Percentiles rank a stretch among this genome's conserved stretches.
phyloP scores from a whole-genome alignment of 2,888 invertebrate genomes.

The Leptinotarsa rubiginosa region DNA sequence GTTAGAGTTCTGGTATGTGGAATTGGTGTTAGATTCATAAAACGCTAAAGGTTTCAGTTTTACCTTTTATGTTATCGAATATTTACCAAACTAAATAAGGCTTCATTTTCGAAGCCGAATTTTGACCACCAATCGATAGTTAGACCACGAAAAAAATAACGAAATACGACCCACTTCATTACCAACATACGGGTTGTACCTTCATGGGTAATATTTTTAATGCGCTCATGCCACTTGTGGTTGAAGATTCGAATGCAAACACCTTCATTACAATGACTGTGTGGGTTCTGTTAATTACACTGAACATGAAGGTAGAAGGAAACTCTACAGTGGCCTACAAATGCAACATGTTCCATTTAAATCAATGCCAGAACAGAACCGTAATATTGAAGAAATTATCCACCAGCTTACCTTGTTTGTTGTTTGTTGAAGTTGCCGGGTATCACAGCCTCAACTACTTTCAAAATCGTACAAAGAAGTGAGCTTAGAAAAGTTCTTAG shows the following conservation, averaged over 20 bases:
- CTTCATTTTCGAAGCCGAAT: too few relatives aligned
- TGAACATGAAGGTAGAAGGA: conserved; percentile 31
- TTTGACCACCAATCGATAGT: background rate
- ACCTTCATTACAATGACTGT: conserved; percentile 1
- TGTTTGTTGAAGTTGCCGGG: too few relatives aligned
- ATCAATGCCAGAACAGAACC: background rate
- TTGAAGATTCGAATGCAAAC: conserved; percentile 2
- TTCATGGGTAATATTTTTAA: background rate
- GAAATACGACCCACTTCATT: background rate
- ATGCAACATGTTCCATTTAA: conserved; percentile 23
- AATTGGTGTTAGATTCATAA: too few relatives aligned
- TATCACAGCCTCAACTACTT: too few relatives aligned
- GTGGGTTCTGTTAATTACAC: conserved; percentile 31
- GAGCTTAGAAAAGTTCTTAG: too few relatives aligned
- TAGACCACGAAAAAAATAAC: background rate
- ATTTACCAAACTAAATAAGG: too few relatives aligned
- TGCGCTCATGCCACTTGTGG: background rate
- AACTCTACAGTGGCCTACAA: conserved; percentile 37
- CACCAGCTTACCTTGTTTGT: too few relatives aligned
- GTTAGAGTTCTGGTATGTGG: too few relatives aligned
- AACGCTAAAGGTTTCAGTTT: too few relatives aligned
- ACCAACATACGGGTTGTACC: conserved; percentile 6
- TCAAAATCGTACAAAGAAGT: too few relatives aligned
- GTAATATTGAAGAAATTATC: too few relatives aligned
- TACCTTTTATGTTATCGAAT: too few relatives aligned